A percentile compares a stretch with the other conserved stretches of the same genome.
These are phyloP conservation scores for Catostomus latipinnis DNA, from an alignment of 2,797 vertebrate species.

Conservation along the genomic window DNA sequence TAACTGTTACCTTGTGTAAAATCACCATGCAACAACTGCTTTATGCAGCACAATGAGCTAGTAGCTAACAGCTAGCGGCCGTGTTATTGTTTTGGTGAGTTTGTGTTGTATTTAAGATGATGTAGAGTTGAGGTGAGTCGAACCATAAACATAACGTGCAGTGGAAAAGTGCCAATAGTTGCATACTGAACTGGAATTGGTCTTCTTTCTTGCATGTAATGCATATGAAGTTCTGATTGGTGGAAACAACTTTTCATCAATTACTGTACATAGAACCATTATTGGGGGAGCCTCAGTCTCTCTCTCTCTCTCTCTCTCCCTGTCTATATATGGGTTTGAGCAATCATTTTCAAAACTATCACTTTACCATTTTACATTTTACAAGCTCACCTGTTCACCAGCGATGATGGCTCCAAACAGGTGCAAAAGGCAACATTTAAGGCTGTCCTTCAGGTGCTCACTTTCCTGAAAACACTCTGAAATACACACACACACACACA, in stretches of 20 bases:
- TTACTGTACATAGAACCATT: background rate
- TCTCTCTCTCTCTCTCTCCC: too few relatives aligned
- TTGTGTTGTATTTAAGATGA: too few relatives aligned
- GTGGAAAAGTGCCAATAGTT: background rate
- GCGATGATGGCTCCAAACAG: constrained; percentile 95
- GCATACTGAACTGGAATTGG: background rate
- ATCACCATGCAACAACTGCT: too few relatives aligned
- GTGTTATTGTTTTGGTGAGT: too few relatives aligned
- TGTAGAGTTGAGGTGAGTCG: too few relatives aligned
- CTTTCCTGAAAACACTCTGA: constrained; percentile 99
- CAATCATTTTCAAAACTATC: too few relatives aligned
- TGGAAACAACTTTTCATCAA: background rate
- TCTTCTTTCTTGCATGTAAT: background rate
- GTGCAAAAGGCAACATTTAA: constrained; percentile 95
- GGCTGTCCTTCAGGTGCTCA: constrained; percentile 95
- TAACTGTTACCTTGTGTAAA: too few relatives aligned
- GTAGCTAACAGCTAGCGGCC: too few relatives aligned
- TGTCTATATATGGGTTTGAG: background rate
- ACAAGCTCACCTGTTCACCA: constrained; percentile 88
- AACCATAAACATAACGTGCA: too few relatives aligned
- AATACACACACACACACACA: constrained; percentile 27
- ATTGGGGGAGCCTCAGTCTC: background rate
- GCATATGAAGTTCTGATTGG: background rate
- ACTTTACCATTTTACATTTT: background rate
- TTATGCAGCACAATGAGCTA: too few relatives aligned